phyloP scores from a whole-genome alignment of 37 sponge, comb jelly and placozoan species.

The Mnemiopsis leidyi region DNA sequence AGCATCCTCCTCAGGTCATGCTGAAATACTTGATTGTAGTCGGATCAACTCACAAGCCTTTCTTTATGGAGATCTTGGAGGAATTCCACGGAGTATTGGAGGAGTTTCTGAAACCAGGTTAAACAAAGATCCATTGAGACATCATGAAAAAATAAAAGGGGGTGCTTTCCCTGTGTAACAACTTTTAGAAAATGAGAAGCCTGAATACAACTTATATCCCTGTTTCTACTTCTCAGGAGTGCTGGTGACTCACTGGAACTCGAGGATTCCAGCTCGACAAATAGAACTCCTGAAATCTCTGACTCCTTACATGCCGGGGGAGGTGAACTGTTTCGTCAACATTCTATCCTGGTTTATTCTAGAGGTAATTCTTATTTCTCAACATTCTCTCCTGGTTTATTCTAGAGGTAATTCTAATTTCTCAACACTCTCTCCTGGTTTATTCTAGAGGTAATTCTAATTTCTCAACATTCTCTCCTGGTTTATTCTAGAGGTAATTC shows the following conservation, averaged over 20 bases:
- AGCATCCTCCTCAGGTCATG: background rate
- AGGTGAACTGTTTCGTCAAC: slow-evolving; percentile 64
- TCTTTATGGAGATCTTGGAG: slow-evolving; percentile 38
- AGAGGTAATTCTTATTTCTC: too few species aligned
- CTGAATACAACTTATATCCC: too few species aligned
- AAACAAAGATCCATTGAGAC: too few species aligned
- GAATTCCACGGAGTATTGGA: slow-evolving; percentile 51
- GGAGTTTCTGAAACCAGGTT: slow-evolving; percentile 62
- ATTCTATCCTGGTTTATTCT: slow-evolving; percentile 34
- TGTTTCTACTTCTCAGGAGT: slow-evolving; percentile 29
- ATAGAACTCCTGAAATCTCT: slow-evolving; percentile 16
- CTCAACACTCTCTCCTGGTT: too few species aligned
- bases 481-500: too few species aligned
- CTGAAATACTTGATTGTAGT: background rate
- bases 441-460: too few species aligned
- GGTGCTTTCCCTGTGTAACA: too few species aligned
- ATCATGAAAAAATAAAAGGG: too few species aligned
- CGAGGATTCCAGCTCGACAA: slow-evolving; percentile 29
- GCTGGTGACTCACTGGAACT: slow-evolving; percentile 41
- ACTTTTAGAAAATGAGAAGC: too few species aligned
- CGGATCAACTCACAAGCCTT: slow-evolving; percentile 58
- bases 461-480: too few species aligned
- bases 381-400: too few species aligned
- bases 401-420: too few species aligned
- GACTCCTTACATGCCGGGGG: slow-evolving; percentile 63